Base-by-base conservation (phyloP, 2,797 vertebrate species). In the Channa striata region DNA sequence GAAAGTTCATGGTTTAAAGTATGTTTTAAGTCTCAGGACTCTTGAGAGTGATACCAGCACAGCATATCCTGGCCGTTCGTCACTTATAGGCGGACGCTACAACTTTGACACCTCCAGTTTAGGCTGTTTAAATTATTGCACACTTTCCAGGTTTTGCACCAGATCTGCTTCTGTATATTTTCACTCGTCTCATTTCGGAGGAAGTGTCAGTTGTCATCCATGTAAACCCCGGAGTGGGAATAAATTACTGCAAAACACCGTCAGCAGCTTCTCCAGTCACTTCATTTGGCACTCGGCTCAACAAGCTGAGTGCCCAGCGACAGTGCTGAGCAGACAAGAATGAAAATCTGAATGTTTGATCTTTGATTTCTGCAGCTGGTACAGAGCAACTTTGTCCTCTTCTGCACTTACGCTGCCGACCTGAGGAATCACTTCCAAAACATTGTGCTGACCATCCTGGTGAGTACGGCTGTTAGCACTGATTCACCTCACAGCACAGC, bases 351-450 rank as follows among this genome's bases (percentile, higher is more conserved):
- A 90, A 69, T 54, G 59, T 80, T 61, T 77, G 47, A 56, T 87
- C 63, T 85, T 72, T 86, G 56, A 42, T 91, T 86, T 80, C 63
- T 67, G 69, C 94, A 99, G 98, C 90, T 99, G 89, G 94, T 97
- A 39, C 97, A 98, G 92, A 96, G 94, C 90, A 99, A 98, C 90
- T 97, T 99, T 58, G 97, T 99, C 86, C 94, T 99, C 48, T 99
- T 98, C 93, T 99, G 97, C 85, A 97, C 94, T 5, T 96, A 99
- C 0, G 96, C 97, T 1, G 93, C 95, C 4, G 91, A 89, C 83
- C 93, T 99, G 59, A 95, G 91, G 40, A 93, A 95, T 53, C 97
- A 99, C 68, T 96, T 97, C 91, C 97, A 99, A 89, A 94, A 95
- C 72, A 95, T 99, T 65, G 97, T 99, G 80, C 85, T 99, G 71